Evolutionary conservation across 2,113 vertebrate genomes (phyloP), one percentile per base, ranked within the genome.

Genomic region (Pandion haliaetus): DNA sequence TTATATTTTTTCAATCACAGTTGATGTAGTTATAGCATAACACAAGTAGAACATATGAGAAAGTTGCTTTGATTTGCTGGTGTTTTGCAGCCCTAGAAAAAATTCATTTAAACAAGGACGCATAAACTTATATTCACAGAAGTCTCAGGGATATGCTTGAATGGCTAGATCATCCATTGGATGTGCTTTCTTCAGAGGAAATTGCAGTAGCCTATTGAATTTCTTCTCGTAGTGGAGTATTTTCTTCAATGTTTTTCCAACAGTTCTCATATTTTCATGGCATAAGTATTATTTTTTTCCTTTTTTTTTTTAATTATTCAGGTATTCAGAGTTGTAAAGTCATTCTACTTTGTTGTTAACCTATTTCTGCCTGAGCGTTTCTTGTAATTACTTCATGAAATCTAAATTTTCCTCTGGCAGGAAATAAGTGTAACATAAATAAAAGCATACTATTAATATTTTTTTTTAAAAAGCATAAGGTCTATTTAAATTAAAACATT

Each of bases 331-430:
- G n/a, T 55, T 62, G 15, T 82, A 71, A 82, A 72, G 34, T 63
- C 93, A 32, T 79, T 80, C 49, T 21, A 59, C 36, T 83, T 95
- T 61, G 21, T 42, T 91, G n/a, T 81, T 88, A 91, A 76, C 19
- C 54, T 92, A n/a, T 86, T 97, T 95, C 59, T 90, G 19, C 34
- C 66, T 72, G 45, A 71, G 23, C 62, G 24, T 93, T 95, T 83
- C 44, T 85, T 93, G 50, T 65, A 95, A 85, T 77, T 93, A 52
- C 31, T 94, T 88, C 59, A 83, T 78, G 47, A 92, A 89, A 82
- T 81, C 80, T 77, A 85, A 81, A 57, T 72, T 92, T 90, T 82
- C 28, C 36, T 90, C 47, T 85, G 47, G 16, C 70, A 80, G 40
- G 18, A 90, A 90, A 83, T 32, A 92, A 88, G 21, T 59, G 67